Conservation (phyloP, 2,797 vertebrate genomes). For the Crenuchus spilurus region DNA sequence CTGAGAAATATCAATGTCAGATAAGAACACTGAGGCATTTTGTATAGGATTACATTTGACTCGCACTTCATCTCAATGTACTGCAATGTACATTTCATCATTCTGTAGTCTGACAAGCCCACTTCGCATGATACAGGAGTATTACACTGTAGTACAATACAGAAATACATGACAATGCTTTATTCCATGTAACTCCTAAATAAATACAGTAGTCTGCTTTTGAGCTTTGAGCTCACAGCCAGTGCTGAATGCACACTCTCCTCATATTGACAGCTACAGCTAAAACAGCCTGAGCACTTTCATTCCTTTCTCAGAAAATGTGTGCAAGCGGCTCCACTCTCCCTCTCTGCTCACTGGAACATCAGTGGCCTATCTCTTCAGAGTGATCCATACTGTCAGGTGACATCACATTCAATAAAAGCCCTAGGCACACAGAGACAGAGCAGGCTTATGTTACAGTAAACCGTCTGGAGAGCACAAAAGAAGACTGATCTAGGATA, state of each 20-base stretch:
- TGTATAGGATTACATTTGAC: neutral
- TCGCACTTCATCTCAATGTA: neutral
- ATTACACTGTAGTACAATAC: neutral
- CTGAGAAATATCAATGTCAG: constrained; percentile 6
- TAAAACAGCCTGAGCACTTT: constrained; percentile 46
- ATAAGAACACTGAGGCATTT: neutral
- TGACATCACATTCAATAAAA: constrained; percentile 53
- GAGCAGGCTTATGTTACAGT: constrained; percentile 28
- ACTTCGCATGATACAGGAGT: neutral
- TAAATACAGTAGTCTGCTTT: constrained; percentile 27
- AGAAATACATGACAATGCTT: constrained; percentile 17
- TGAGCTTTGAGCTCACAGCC: constrained; percentile 3
- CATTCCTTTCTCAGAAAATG: constrained; percentile 41
- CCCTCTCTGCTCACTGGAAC: constrained; percentile 40
- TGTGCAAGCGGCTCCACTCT: constrained; percentile 37
- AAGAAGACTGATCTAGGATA: constrained; percentile 26
- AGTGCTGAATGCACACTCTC: constrained; percentile 30
- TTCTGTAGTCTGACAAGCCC: neutral
- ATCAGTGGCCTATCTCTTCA: constrained; percentile 39
- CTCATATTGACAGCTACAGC: constrained; percentile 48
- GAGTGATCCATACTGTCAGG: constrained; percentile 50
- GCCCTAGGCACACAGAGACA: constrained; percentile 31
- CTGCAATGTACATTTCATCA: constrained; percentile 8
- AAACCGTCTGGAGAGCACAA: constrained; percentile 18
- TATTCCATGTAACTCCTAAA: constrained; percentile 27